Evolutionary conservation across 2,888 invertebrate genomes (phyloP).

Genomic region (Coleophora deauratella): DNA sequence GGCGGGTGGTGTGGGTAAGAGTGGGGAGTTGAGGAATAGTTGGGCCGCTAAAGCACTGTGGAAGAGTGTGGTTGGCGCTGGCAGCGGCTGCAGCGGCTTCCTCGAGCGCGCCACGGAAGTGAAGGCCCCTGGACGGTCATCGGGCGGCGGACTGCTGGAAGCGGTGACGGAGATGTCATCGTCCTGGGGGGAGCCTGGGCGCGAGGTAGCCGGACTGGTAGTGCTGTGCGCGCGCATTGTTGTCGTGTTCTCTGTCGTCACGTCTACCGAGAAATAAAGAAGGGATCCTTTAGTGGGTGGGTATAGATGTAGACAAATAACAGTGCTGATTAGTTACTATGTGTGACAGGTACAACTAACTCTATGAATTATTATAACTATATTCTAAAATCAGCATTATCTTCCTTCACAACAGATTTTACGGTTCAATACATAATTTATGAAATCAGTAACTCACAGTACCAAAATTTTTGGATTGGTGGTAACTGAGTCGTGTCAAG

Average conservation of each 20-base stretch:
- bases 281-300: too few relatives aligned
- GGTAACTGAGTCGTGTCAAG: too few relatives aligned
- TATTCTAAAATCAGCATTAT: too few relatives aligned
- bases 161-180: constrained; percentile 79
- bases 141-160: constrained; percentile 67
- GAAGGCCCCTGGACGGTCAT: constrained; percentile 72
- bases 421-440: too few relatives aligned
- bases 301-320: too few relatives aligned
- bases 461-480: too few relatives aligned
- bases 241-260: constrained; percentile 54
- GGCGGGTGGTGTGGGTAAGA: constrained; percentile 83
- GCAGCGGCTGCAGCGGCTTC: constrained; percentile 60
- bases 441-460: too few relatives aligned
- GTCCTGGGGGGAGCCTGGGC: constrained; percentile 72
- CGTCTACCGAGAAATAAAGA: constrained; percentile 28
- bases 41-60: constrained; percentile 77
- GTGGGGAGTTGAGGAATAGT: constrained; percentile 82
- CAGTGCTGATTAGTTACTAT: too few relatives aligned
- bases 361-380: too few relatives aligned
- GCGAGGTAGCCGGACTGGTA: constrained; percentile 79
- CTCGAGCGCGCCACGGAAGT: constrained; percentile 61
- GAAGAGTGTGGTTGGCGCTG: constrained; percentile 64
- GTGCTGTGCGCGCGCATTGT: constrained; percentile 79
- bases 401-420: too few relatives aligned
- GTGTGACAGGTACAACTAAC: too few relatives aligned